Conservation (phyloP, 2,797 vertebrate species). For the Taenioides sp. region DNA sequence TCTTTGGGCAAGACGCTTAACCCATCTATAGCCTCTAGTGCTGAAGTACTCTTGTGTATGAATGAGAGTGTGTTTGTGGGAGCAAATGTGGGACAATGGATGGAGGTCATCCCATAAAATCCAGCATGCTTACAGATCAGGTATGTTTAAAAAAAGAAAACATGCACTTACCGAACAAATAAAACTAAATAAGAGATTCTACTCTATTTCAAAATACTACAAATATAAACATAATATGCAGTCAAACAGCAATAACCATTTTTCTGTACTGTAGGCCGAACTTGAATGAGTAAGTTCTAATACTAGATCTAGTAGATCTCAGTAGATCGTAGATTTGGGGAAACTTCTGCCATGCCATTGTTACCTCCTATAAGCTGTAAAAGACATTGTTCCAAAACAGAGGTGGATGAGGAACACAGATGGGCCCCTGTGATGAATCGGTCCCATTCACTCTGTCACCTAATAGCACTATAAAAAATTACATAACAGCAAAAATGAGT, state of each 20-base stretch:
- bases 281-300: slow-evolving; percentile 9
- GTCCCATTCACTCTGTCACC: slow-evolving; percentile 55
- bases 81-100: too few relatives aligned
- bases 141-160: too few relatives aligned
- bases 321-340: not conserved
- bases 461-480: slow-evolving; percentile 57
- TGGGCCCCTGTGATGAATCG: slow-evolving; percentile 59
- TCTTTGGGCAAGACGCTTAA: too few relatives aligned
- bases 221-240: not conserved
- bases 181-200: not conserved
- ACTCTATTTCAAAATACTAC: not conserved
- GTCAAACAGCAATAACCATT: not conserved
- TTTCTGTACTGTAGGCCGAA: not conserved
- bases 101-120: too few relatives aligned
- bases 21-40: too few relatives aligned
- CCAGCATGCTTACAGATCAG: too few relatives aligned
- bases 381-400: slow-evolving; percentile 63
- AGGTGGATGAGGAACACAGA: slow-evolving; percentile 66
- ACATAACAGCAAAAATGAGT: slow-evolving; percentile 56
- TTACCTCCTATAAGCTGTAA: slow-evolving; percentile 64
- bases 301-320: not conserved
- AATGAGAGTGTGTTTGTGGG: too few relatives aligned
- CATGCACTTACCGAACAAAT: too few relatives aligned
- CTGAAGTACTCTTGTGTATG: too few relatives aligned
- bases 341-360: slow-evolving; percentile 28